phyloP scores from a whole-genome alignment of 2,888 invertebrate genomes.

The Phlogophora meticulosa region DNA sequence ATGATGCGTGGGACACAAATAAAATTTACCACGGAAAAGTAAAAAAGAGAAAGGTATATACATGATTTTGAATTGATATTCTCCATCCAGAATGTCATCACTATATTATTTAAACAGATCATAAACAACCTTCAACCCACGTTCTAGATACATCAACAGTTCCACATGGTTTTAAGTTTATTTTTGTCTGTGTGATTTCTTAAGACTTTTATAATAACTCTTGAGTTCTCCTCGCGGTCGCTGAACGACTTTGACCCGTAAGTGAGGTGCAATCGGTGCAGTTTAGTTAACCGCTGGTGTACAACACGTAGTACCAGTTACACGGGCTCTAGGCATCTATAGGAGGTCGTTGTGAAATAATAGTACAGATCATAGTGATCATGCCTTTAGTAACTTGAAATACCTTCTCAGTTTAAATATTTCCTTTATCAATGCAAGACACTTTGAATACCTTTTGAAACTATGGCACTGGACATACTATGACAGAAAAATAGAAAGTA shows the following conservation, averaged over 20 bases:
- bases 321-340: constrained; percentile 42
- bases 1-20: constrained; percentile 37
- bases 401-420: no score
- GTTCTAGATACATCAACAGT: constrained; percentile 45
- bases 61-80: constrained; percentile 34
- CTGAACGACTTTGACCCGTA: constrained; percentile 67
- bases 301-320: constrained; percentile 52
- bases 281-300: constrained; percentile 50
- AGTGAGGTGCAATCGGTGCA: constrained; percentile 57
- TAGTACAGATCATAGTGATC: constrained; percentile 46
- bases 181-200: constrained; percentile 51
- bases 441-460: no score
- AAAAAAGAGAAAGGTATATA: constrained; percentile 53
- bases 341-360: constrained; percentile 59
- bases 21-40: constrained; percentile 39
- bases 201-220: constrained; percentile 59
- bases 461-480: no score
- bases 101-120: constrained; percentile 39
- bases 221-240: constrained; percentile 50
- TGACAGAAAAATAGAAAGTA: no score
- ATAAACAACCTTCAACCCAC: constrained; percentile 49
- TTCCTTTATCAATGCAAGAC: no score
- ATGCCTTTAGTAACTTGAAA: constrained; percentile 14
- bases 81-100: constrained; percentile 53
- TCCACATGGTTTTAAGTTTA: constrained; percentile 35